A percentile compares a stretch with the other conserved stretches of the same genome.
These are phyloP conservation scores for Erpobdella octoculata DNA, from an alignment of 2,888 invertebrate genomes.

Conservation along the genomic window DNA sequence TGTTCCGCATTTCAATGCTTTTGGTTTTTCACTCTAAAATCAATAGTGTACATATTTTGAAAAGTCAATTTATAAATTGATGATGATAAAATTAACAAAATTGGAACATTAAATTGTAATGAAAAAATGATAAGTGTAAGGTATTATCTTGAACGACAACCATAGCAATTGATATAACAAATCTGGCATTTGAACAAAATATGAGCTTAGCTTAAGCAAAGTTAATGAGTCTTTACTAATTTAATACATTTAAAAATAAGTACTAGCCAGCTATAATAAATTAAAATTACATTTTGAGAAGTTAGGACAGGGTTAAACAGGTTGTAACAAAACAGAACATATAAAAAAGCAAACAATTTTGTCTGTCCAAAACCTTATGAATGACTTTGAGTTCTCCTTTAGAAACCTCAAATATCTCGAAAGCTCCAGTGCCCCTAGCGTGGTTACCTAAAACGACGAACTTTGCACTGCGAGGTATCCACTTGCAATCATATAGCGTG, in stretches of 20 bases:
- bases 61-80: not conserved
- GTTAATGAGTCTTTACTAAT: not conserved
- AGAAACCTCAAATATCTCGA: slow-evolving; percentile 60
- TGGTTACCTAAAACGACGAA: slow-evolving; percentile 79
- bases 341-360: no score
- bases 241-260: not conserved
- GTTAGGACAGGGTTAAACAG: no score
- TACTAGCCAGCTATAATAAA: not conserved
- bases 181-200: not conserved
- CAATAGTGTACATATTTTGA: not conserved
- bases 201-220: not conserved
- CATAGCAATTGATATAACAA: not conserved
- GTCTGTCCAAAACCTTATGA: slow-evolving; percentile 57
- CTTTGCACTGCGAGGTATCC: slow-evolving; percentile 89
- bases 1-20: slow-evolving; percentile 81
- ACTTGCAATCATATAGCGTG: slow-evolving; percentile 82
- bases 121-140: not conserved
- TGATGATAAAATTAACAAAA: not conserved
- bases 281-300: no score
- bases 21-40: slow-evolving; percentile 65
- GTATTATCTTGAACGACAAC: not conserved
- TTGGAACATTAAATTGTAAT: no score
- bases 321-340: no score
- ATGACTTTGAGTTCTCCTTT: slow-evolving; percentile 62
- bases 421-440: slow-evolving; percentile 74